Evolutionary conservation across 2,113 vertebrate genomes (phyloP).

Genomic region (Hippocampus comes): DNA sequence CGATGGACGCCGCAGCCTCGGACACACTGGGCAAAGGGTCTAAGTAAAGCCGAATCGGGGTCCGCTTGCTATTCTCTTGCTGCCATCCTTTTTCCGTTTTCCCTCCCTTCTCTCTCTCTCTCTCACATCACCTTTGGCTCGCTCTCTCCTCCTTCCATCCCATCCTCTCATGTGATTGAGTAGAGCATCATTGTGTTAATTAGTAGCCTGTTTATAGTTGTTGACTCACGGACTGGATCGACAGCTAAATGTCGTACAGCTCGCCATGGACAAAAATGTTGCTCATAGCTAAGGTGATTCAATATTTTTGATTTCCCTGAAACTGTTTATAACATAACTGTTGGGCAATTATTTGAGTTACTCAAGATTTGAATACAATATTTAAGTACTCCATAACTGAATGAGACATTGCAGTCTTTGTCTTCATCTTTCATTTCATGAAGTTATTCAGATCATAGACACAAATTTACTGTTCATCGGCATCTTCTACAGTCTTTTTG

Average conservation of each 20-base stretch:
- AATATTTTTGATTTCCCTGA: neutral
- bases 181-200: conserved; percentile 57
- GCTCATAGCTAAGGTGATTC: neutral
- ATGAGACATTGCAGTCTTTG: neutral
- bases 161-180: conserved; percentile 54
- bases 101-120: conserved; percentile 43
- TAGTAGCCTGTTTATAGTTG: conserved; percentile 58
- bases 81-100: conserved; percentile 53
- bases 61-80: conserved; percentile 60
- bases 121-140: conserved; percentile 30
- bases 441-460: neutral
- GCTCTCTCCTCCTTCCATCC: conserved; percentile 38
- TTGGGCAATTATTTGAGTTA: neutral
- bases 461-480: neutral
- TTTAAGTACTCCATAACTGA: neutral
- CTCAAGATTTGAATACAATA: neutral
- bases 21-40: conserved; percentile 44
- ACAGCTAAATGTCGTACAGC: conserved; percentile 12
- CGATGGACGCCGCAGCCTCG: conserved; percentile 28
- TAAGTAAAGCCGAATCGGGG: conserved; percentile 53
- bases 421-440: neutral
- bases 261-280: neutral
- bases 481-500: neutral
- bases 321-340: neutral
- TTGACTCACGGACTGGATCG: conserved; percentile 11